Evolutionary conservation across 1,140 invertebrate species (phyloP).

Genomic region (Ganaspis sp.): DNA sequence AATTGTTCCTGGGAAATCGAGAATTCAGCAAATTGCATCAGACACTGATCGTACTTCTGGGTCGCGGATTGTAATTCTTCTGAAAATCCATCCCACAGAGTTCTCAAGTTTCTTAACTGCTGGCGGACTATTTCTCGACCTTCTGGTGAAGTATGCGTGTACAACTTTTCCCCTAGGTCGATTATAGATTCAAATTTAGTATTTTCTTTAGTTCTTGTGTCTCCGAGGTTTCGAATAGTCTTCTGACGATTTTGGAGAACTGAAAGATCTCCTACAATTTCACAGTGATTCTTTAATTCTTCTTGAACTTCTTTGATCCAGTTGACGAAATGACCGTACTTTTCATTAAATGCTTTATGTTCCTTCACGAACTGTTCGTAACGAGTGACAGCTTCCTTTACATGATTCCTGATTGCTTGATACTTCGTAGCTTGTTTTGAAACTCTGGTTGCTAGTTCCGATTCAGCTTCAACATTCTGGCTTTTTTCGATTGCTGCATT

Average conservation of each 20-base stretch:
- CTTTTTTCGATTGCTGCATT: slow-evolving; percentile 83
- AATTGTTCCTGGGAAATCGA: slow-evolving; percentile 91
- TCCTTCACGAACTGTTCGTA: slow-evolving; percentile 92
- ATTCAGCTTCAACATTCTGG: slow-evolving; percentile 85
- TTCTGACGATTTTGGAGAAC: slow-evolving; percentile 91
- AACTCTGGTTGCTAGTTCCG: slow-evolving; percentile 85
- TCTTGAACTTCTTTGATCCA: slow-evolving; percentile 85
- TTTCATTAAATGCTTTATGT: slow-evolving; percentile 88
- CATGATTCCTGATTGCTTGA: slow-evolving; percentile 88
- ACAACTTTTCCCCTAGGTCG: slow-evolving; percentile 93
- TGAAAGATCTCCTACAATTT: slow-evolving; percentile 91
- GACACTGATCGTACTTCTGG: slow-evolving; percentile 90
- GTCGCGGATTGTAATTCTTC: slow-evolving; percentile 88
- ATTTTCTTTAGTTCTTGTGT: slow-evolving; percentile 87
- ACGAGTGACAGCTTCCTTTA: slow-evolving; percentile 86
- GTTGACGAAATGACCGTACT: slow-evolving; percentile 84
- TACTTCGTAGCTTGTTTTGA: slow-evolving; percentile 90
- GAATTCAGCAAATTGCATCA: slow-evolving; percentile 93
- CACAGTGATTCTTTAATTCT: slow-evolving; percentile 86
- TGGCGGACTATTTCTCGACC: slow-evolving; percentile 94
- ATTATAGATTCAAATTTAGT: slow-evolving; percentile 90
- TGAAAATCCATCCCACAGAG: slow-evolving; percentile 90
- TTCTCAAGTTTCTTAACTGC: slow-evolving; percentile 88
- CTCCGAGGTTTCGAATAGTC: slow-evolving; percentile 87
- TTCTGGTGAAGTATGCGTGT: slow-evolving; percentile 94